These are phyloP conservation scores for Arrhopalites spinosus DNA, from an alignment of 2,888 invertebrate genomes.

Conservation along the genomic window DNA sequence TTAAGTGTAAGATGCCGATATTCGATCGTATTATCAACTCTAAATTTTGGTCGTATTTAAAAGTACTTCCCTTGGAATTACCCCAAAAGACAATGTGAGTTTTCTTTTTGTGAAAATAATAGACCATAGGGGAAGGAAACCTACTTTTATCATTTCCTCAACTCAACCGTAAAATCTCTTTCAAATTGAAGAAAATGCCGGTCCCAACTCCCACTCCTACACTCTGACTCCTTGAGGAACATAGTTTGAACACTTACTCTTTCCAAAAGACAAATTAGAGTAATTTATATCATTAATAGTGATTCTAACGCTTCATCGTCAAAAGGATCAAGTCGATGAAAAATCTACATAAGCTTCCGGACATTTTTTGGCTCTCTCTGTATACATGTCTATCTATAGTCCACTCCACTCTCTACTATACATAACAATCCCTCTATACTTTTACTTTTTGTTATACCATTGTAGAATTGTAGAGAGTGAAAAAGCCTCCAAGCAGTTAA, in stretches of 20 bases:
- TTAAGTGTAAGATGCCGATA: conserved; percentile 4
- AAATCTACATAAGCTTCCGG: neutral
- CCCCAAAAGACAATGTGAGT: conserved; percentile 7
- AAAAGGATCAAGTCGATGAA: neutral
- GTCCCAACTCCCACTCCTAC: neutral
- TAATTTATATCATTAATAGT: conserved; percentile 21
- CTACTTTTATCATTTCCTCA: conserved; percentile 18
- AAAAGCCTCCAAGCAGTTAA: too few relatives aligned
- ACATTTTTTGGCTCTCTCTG: neutral
- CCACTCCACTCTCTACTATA: too few relatives aligned
- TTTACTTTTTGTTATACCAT: too few relatives aligned
- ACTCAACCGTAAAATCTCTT: conserved; percentile 13
- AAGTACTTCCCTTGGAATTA: conserved; percentile 8
- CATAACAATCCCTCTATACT: too few relatives aligned
- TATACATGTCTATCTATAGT: neutral
- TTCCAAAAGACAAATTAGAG: conserved; percentile 10
- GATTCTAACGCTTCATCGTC: neutral
- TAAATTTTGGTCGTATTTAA: conserved; percentile 18
- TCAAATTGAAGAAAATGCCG: neutral
- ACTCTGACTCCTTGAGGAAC: neutral
- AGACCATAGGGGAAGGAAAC: conserved; percentile 13
- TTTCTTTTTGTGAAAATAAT: neutral
- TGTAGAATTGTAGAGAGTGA: too few relatives aligned
- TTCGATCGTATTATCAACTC: neutral
- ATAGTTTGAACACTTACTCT: too few relatives aligned